Evolutionary conservation across 2,797 vertebrate genomes (phyloP).

Genomic region (Cuculus canorus): DNA sequence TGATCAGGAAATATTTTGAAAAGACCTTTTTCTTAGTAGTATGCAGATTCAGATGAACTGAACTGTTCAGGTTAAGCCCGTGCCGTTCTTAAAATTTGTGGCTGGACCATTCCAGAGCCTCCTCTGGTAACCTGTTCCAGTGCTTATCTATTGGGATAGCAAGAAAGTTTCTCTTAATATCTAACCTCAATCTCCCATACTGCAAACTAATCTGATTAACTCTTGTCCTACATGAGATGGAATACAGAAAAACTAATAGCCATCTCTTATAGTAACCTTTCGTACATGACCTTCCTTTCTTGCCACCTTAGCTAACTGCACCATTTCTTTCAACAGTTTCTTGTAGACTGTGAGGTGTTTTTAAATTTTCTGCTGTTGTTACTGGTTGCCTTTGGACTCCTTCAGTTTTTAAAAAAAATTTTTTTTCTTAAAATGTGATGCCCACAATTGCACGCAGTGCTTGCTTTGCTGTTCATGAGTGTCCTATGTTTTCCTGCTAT

Average conservation of each 20-base stretch:
- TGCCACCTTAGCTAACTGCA: neutral
- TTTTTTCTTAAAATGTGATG: neutral
- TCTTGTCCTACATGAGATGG: neutral
- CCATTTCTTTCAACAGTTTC: neutral
- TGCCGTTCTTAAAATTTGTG: neutral
- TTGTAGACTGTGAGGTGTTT: rapidly evolving
- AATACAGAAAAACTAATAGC: neutral
- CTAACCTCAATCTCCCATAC: slow-evolving; percentile 44
- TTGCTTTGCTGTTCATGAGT: neutral
- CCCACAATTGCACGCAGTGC: rapidly evolving
- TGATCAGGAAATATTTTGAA: neutral
- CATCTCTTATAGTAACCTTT: neutral
- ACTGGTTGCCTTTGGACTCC: neutral
- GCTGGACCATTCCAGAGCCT: neutral
- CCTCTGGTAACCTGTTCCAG: neutral
- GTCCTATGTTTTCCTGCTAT: neutral
- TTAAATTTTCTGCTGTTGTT: neutral
- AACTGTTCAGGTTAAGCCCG: neutral
- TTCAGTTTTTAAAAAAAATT: neutral
- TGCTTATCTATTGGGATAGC: neutral
- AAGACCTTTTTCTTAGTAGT: neutral
- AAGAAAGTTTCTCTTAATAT: slow-evolving; percentile 55
- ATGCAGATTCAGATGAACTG: neutral
- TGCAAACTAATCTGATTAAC: slow-evolving; percentile 58
- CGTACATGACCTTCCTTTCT: neutral